Conservation (phyloP, 2,888 invertebrate genomes). For the Pammene fasciana region DNA sequence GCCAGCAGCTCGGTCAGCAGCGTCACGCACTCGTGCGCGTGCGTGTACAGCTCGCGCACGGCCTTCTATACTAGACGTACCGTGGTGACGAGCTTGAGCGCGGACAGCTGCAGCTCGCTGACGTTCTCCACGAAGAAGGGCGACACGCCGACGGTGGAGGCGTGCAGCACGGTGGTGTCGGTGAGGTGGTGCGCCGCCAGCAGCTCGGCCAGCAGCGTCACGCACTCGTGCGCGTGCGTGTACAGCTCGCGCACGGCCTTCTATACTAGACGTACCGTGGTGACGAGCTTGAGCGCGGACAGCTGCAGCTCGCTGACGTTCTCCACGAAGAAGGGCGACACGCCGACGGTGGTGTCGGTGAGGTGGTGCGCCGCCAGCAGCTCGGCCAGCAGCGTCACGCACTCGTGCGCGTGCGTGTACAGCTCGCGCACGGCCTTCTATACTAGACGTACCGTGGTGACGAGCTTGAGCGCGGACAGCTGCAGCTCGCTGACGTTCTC, state of each 20-base stretch:
- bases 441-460: conserved; percentile 88
- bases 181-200: conserved; percentile 96
- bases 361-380: conserved; percentile 95
- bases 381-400: conserved; percentile 92
- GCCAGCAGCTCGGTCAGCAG: conserved; percentile 93
- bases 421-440: conserved; percentile 86
- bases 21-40: conserved; percentile 93
- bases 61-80: conserved; percentile 79
- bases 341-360: conserved; percentile 97
- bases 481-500: conserved; percentile 99
- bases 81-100: conserved; percentile 96
- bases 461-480: conserved; percentile 95
- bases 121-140: conserved; percentile 99
- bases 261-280: conserved; percentile 85
- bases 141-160: conserved; percentile 97
- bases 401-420: conserved; percentile 94
- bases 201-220: conserved; percentile 92
- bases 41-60: conserved; percentile 91
- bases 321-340: conserved; percentile 99
- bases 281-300: conserved; percentile 96
- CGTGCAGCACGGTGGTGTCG: conserved; percentile 96
- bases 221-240: conserved; percentile 93
- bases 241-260: conserved; percentile 88
- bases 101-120: conserved; percentile 97
- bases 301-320: conserved; percentile 98